Base-by-base conservation (phyloP, 2,113 vertebrate genomes). In the Corvus cornix region DNA sequence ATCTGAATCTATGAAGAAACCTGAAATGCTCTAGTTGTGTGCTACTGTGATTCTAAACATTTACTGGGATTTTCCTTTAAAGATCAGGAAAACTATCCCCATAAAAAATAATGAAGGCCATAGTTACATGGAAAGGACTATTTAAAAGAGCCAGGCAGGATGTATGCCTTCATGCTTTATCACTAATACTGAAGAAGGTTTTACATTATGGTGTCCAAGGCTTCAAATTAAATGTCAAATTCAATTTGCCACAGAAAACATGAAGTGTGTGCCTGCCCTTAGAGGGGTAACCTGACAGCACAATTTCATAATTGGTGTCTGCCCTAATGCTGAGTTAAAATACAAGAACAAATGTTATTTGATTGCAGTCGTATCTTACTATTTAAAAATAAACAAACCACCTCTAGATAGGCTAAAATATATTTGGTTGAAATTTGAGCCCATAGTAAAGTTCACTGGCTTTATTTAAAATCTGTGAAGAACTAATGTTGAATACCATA, bases 181-280 rank as follows among this genome's bases (percentile, higher is more conserved):
- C 95, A 83, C 92, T 97, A 95, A 94, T 95, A 89, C 56, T 74
- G 85, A 66, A 95, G 84, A 96, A 93, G 78, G 58, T 92, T 97
- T 97, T 92, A 77, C 59, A 87, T 97, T 95, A 93, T 90, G 86
- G 68, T 97, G 75, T 93, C 94, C 75, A 87, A 49, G 74, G 69
- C 93, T 97, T 98, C 96, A 98, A 98, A 98, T 97, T 97, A 98
- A 98, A 97, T 97, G 97, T 97, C 97, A 98, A 94, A 97, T 98
- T 96, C 93, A 97, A 97, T 98, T 98, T 98, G 76, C 88, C 58
- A 80, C 74, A 96, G 92, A 90, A 97, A 97, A 94, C 82, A 86
- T 97, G 95, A 98, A 97, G 87, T 58, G 87, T 96, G 59, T 91
- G 94, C 68, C 93, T 97, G 69, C 86, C 94, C 79, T 92, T 60